Percentiles rank a stretch among this genome's conserved stretches.
These are phyloP conservation scores for Endotricha flammealis DNA, from an alignment of 2,888 invertebrate species.

Conservation along the genomic window DNA sequence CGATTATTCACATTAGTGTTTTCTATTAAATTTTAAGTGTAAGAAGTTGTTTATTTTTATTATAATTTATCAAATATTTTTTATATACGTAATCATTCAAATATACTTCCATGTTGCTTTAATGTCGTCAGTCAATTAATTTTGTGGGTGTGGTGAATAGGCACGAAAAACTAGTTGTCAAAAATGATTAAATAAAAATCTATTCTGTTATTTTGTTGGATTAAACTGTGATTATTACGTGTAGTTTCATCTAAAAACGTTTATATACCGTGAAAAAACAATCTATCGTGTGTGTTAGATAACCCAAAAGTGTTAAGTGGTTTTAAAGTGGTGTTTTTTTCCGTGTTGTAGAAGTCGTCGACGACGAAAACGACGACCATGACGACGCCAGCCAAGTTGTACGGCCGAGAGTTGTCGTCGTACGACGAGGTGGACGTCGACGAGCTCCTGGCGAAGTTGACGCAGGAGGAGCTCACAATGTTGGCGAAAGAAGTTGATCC, in stretches of 20 bases:
- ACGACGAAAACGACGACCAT: constrained; percentile 92
- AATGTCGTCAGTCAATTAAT: constrained; percentile 37
- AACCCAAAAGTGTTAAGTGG: constrained; percentile 24
- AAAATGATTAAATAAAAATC: too few species aligned
- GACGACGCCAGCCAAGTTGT: constrained; percentile 93
- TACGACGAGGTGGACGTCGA: constrained; percentile 98
- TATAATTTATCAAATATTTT: too few species aligned
- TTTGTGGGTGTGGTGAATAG: constrained; percentile 65
- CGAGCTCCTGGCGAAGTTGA: constrained; percentile 93
- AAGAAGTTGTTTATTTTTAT: too few species aligned
- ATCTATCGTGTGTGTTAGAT: too few species aligned
- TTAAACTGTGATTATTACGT: too few species aligned
- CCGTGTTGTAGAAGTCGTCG: constrained; percentile 89
- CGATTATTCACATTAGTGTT: too few species aligned
- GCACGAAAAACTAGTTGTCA: constrained; percentile 39
- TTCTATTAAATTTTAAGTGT: too few species aligned
- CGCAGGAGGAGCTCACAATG: constrained; percentile 97
- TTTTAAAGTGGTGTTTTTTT: constrained; percentile 29
- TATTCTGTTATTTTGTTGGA: too few species aligned
- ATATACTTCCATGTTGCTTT: constrained; percentile 5
- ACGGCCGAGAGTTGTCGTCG: constrained; percentile 92
- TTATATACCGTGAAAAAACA: too few species aligned
- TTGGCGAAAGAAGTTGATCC: constrained; percentile 99
- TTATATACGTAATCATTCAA: constrained; percentile 15
- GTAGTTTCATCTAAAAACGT: too few species aligned